These are phyloP conservation scores for Rambutsinella grinnellia DNA, from an alignment of 2,888 invertebrate genomes.

Conservation along the genomic window DNA sequence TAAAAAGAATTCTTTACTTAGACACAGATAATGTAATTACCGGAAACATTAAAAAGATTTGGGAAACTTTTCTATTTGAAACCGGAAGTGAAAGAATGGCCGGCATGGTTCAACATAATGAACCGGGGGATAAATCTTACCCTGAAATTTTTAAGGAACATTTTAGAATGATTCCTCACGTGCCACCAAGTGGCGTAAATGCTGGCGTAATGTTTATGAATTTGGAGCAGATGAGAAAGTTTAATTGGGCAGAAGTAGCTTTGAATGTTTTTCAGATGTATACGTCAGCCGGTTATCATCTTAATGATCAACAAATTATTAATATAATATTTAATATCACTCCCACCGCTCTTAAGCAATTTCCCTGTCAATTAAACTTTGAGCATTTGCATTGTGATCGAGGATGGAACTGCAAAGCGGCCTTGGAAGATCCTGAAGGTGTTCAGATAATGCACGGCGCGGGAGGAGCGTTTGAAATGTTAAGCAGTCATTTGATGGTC, in stretches of 20 bases:
- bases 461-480: not conserved
- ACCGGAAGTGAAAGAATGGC: not conserved
- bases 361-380: slow-evolving; percentile 4
- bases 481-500: no score
- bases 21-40: slow-evolving; percentile 17
- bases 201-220: slow-evolving; percentile 26
- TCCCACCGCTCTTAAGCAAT: not conserved
- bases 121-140: not conserved
- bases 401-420: not conserved
- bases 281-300: not conserved
- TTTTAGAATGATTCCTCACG: slow-evolving; percentile 6
- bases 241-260: slow-evolving; percentile 10
- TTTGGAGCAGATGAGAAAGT: slow-evolving; percentile 14
- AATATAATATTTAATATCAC: slow-evolving; percentile 2
- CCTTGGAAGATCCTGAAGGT: not conserved
- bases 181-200: slow-evolving; percentile 16
- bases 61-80: not conserved
- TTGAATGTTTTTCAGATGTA: not conserved
- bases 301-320: slow-evolving; percentile 16
- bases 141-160: not conserved
- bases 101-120: slow-evolving; percentile 1
- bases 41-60: slow-evolving; percentile 14
- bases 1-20: slow-evolving; percentile 9
- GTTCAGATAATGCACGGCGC: slow-evolving; percentile 8
- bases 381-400: slow-evolving; percentile 5